Conservation (phyloP, 2,888 invertebrate genomes). For the Ischnus inquisitorius region DNA sequence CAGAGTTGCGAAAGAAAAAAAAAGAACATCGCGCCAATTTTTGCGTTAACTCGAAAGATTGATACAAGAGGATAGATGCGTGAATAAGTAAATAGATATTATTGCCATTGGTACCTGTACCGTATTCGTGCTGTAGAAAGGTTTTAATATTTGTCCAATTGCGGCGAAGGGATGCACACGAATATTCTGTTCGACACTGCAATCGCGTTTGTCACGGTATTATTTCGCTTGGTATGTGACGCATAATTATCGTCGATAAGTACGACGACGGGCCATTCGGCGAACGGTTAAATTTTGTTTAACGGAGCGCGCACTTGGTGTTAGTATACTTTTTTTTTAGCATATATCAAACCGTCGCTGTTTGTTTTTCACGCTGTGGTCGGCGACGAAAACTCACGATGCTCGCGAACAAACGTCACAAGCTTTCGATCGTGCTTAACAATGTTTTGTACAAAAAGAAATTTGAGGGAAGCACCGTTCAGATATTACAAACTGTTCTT, state of each 20-base stretch:
- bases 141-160: constrained; percentile 66
- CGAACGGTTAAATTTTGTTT: constrained; percentile 10
- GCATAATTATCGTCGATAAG: constrained; percentile 63
- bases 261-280: constrained; percentile 53
- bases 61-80: not conserved
- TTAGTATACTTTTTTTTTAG: not conserved
- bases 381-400: constrained; percentile 9
- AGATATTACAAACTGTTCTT: constrained; percentile 21
- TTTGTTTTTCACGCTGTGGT: constrained; percentile 22
- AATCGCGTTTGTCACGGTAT: constrained; percentile 59
- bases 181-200: constrained; percentile 59
- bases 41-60: not conserved
- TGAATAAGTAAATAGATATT: not conserved
- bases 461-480: constrained; percentile 20
- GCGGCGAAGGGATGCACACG: constrained; percentile 46
- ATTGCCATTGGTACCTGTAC: constrained; percentile 71
- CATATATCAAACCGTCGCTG: not conserved
- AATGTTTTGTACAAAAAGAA: constrained; percentile 5
- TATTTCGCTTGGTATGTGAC: constrained; percentile 50
- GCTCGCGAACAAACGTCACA: constrained; percentile 40
- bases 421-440: constrained; percentile 21
- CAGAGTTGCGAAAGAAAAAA: not conserved
- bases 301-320: not conserved
- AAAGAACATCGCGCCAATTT: not conserved
- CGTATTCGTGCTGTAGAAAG: constrained; percentile 68